Evolutionary conservation across 1,140 invertebrate genomes (phyloP), one percentile per base, ranked within the genome.

Genomic region (Hylaeus volcanicus): DNA sequence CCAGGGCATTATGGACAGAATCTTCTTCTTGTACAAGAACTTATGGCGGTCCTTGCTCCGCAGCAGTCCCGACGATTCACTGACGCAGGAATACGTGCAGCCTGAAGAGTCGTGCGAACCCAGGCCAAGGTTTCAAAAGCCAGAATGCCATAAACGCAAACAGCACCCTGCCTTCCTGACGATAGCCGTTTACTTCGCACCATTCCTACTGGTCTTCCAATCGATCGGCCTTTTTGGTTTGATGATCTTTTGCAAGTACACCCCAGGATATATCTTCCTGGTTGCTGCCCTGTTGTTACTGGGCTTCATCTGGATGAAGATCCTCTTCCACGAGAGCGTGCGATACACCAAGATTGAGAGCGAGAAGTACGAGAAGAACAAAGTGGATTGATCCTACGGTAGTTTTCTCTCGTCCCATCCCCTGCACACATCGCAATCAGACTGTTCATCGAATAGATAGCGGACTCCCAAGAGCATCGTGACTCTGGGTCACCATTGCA

Each of bases 241-340:
- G 15, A 86, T 92, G 71, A 79, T 90, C 0, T 60, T 90, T 2
- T 89, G 88, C 69, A 92, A 91, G 58, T 91, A 91, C 74, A 90
- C 92, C 0, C 93, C 93, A 1, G 93, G 93, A 43, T 93, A 93
- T 56, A 71, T 93, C 45, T 93, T 93, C 71, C 88, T 93, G 0
- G 75, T 93, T 0, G 74, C 79, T 0, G 88, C 92, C 0, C 64
- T 93, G 2, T 26, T 92, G 14, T 90, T 90, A 15, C 86, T 93
- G 64, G 92, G 89, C 5, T 84, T 81, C 12, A 92, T 93, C 72
- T 89, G 89, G 0, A 80, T 89, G 39, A 92, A 91, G 74, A 84
- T 93, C 9, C 84, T 93, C 74, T 88, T 89, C 61, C 88, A 91
- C 73, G 86, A 90, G 55, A 74, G 69, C 41, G 58, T 74, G 14